Conservation (phyloP, 2,113 vertebrate species). For the Prionailurus bengalensis region DNA sequence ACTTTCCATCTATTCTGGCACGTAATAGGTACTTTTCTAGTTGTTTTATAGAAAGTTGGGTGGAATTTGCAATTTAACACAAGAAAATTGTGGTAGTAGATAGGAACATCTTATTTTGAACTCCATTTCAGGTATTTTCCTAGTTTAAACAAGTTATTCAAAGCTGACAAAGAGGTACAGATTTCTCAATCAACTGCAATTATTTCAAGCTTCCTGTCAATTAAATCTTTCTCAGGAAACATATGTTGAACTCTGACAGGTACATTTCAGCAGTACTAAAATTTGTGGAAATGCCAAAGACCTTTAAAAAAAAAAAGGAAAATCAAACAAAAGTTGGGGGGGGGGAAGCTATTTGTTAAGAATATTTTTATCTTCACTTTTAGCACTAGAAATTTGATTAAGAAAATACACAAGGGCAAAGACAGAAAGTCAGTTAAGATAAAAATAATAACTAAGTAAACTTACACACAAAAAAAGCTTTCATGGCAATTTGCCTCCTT, state of each 20-base stretch:
- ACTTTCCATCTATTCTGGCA: neutral
- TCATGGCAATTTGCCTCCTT: neutral
- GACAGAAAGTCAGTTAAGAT: neutral
- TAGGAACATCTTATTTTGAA: neutral
- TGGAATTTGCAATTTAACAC: conserved; percentile 8
- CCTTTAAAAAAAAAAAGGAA: neutral
- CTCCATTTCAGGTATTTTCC: neutral
- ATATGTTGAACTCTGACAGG: neutral
- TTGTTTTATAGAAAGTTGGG: neutral
- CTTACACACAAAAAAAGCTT: neutral
- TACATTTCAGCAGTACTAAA: conserved; percentile 31
- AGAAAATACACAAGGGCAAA: neutral
- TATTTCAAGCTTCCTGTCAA: neutral
- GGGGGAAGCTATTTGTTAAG: neutral
- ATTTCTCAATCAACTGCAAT: neutral
- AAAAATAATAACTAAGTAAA: conserved; percentile 17
- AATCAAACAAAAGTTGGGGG: neutral
- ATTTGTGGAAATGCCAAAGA: conserved; percentile 19
- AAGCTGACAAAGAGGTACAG: neutral
- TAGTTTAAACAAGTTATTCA: conserved; percentile 37
- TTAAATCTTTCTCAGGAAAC: conserved; percentile 10
- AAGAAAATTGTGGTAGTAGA: neutral
- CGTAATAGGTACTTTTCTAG: conserved; percentile 38
- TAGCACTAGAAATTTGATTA: conserved; percentile 10
- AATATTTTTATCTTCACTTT: conserved; percentile 47